Evolutionary conservation across 1,140 invertebrate species (phyloP).

Genomic region (Drosophila arawakana): DNA sequence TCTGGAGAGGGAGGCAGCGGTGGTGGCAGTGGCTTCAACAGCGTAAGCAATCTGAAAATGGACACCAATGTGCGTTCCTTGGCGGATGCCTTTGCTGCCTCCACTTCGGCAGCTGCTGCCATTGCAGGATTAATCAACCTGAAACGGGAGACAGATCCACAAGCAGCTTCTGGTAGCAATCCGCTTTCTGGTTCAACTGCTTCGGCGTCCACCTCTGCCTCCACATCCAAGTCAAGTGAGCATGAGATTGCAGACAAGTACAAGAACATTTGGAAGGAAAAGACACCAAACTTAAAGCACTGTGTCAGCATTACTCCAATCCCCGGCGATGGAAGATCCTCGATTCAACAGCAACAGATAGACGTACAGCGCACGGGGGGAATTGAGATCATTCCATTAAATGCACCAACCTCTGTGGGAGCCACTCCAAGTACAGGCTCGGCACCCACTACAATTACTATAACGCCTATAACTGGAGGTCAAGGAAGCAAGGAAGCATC

Average conservation of each 20-base stretch:
- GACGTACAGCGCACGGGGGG: conserved; percentile 74
- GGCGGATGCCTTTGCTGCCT: conserved; percentile 66
- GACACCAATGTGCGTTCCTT: conserved; percentile 64
- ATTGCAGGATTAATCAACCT: conserved; percentile 68
- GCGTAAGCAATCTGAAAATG: conserved; percentile 58
- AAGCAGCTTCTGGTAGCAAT: conserved; percentile 26
- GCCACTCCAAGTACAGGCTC: conserved; percentile 36
- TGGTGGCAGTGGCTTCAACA: conserved; percentile 47
- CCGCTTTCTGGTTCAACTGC: not conserved
- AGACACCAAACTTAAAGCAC: conserved; percentile 73
- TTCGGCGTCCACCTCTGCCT: not conserved
- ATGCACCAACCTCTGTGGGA: conserved; percentile 36
- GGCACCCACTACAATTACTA: conserved; percentile 88
- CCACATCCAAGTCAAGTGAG: conserved; percentile 52
- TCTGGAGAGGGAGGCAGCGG: conserved; percentile 31
- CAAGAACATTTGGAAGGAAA: conserved; percentile 83
- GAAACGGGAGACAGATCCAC: conserved; percentile 68
- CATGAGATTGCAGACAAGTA: conserved; percentile 81
- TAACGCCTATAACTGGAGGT: conserved; percentile 89
- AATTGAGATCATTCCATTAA: conserved; percentile 87
- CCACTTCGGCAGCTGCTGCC: conserved; percentile 69
- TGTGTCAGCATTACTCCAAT: conserved; percentile 79
- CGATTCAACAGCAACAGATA: conserved; percentile 29
- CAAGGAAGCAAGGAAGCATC: conserved; percentile 36
- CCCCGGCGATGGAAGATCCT: conserved; percentile 55